Evolutionary conservation across 2,888 invertebrate genomes (phyloP), one percentile per base, ranked within the genome.

Genomic region (Diarsia brunnea): DNA sequence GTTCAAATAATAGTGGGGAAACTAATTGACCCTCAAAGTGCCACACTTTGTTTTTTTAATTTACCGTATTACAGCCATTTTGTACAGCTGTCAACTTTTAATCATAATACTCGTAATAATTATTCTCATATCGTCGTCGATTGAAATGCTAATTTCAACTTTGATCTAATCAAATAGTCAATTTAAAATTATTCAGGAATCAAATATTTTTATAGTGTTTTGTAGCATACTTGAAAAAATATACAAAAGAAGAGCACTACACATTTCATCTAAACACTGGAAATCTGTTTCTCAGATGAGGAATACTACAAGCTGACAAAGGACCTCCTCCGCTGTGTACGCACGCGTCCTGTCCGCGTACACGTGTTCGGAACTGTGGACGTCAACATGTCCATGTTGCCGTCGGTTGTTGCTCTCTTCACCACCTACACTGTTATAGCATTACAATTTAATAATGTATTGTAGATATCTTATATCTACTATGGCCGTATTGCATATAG

Each of bases 391-490:
- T 86, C 89, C 0, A 81, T 94, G 53, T 72, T 93, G 19, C 94
- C 94, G 0, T 87, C 89, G 0, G 90, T 90, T 47, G 79, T 93
- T 0, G 89, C 91, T 16, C 87, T 94, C 53, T 90, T 93, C 73
- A 91, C 91, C 0, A 88, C 93, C 0, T 93, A 94, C 77, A 92
- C 93, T 8, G 90, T 94, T 4, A 91, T 93, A 8, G 90, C 91
- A 0, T 73, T 94, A 53, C 94, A 94, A 73, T 92, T 93, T 55
- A 93, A 76, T 69, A 76, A 76, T 79, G 79, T 76, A 2, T 61
- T 79, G 69, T 76, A 76, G 10, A 55, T 43, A 53, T 43, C n/a
- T 14, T 43, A 43, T n/a, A 43, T n/a, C 21, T 14, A 31, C 5
- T 14, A 31, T 2, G 3, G 14, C 21, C 11, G 7, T 51, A 14